These are phyloP conservation scores for Lophura nycthemera DNA, from an alignment of 2,113 vertebrate species.

Conservation along the genomic window DNA sequence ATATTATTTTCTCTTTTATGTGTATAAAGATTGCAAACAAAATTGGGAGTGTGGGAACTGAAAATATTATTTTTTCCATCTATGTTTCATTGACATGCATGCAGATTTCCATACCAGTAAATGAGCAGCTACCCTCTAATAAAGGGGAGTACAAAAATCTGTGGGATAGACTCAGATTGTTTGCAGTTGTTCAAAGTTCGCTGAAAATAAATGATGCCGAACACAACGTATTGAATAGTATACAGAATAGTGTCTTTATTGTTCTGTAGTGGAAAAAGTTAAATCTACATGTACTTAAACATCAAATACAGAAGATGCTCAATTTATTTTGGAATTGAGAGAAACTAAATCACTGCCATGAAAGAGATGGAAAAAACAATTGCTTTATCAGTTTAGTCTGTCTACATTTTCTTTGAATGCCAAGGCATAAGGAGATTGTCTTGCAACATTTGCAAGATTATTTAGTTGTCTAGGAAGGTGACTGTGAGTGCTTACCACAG, in stretches of 20 bases:
- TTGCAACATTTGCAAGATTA: background rate
- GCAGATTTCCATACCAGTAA: background rate
- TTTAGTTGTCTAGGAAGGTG: background rate
- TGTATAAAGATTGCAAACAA: background rate
- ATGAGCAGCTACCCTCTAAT: background rate
- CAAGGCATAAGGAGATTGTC: conserved; percentile 18
- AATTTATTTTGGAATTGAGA: conserved; percentile 37
- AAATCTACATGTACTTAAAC: conserved; percentile 33
- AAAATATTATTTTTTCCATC: background rate
- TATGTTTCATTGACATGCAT: background rate
- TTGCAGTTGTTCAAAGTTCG: background rate
- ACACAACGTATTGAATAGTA: background rate
- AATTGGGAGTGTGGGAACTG: background rate
- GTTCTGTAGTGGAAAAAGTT: background rate
- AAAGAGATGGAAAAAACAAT: conserved; percentile 35
- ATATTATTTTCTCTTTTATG: rapidly evolving
- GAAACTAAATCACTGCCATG: conserved; percentile 14
- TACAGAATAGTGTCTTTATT: background rate
- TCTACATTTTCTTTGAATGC: background rate
- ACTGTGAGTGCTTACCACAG: background rate
- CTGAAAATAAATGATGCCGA: background rate
- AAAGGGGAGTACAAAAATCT: background rate
- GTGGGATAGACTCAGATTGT: background rate
- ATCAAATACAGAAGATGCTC: conserved; percentile 18
- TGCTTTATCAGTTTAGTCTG: conserved; percentile 48